A percentile compares a stretch with the other conserved stretches of the same genome.
phyloP scores from a whole-genome alignment of 64 coral and sea anemone genomes.

The Anthopleura sola region DNA sequence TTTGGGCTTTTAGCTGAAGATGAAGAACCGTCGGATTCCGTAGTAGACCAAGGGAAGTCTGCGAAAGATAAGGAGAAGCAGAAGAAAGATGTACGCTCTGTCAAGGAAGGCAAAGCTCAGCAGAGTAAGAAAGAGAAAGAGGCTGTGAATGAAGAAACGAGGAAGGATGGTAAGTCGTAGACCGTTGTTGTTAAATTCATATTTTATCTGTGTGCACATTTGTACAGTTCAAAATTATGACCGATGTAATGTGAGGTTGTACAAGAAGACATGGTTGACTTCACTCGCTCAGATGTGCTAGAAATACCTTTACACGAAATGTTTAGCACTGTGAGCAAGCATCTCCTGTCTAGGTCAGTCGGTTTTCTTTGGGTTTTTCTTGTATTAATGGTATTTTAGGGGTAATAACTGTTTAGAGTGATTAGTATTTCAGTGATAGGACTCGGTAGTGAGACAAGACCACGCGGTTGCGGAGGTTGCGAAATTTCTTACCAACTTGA shows the following conservation, averaged over 20 bases:
- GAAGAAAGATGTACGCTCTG: constrained; percentile 39
- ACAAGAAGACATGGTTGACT: background rate
- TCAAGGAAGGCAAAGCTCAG: constrained; percentile 46
- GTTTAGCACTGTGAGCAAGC: background rate
- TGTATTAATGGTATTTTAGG: background rate
- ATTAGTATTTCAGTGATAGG: constrained; percentile 9
- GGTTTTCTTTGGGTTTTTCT: background rate
- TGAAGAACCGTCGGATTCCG: constrained; percentile 28
- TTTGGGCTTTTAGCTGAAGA: constrained; percentile 42
- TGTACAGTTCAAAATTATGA: background rate
- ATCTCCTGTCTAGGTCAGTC: background rate
- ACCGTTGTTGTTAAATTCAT: constrained; percentile 1
- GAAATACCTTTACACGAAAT: background rate
- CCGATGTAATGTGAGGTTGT: background rate
- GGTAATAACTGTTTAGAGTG: background rate
- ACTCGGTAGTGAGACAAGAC: background rate
- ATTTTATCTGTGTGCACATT: background rate
- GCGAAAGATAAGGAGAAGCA: constrained; percentile 42
- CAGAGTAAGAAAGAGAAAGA: constrained; percentile 41
- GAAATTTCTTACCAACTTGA: background rate
- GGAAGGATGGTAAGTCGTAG: constrained; percentile 35
- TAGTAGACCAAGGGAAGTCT: constrained; percentile 37
- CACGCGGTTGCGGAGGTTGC: background rate
- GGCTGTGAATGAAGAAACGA: constrained; percentile 61
- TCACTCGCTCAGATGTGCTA: background rate